Evolutionary conservation across 2,797 vertebrate genomes (phyloP).

Genomic region (Sarcophilus harrisii): DNA sequence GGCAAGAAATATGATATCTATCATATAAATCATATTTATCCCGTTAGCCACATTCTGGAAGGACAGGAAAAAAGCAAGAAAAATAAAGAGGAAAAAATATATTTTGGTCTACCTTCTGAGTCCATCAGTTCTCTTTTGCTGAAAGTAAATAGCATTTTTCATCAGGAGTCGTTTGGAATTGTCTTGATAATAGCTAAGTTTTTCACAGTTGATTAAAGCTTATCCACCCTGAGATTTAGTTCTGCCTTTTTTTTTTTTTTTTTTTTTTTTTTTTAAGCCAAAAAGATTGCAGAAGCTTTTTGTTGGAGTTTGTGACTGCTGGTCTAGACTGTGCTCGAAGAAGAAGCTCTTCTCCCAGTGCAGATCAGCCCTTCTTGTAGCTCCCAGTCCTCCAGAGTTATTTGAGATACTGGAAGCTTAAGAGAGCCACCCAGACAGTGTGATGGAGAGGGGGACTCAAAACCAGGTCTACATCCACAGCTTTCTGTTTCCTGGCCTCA

Average conservation of each 20-base stretch:
- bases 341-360: background rate
- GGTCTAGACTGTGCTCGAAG: background rate
- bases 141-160: background rate
- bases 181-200: background rate
- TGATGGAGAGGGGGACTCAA: background rate
- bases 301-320: conserved; percentile 10
- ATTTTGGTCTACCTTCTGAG: background rate
- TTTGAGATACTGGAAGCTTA: background rate
- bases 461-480: background rate
- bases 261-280: conserved; percentile 50
- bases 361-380: background rate
- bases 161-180: background rate
- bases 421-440: background rate
- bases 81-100: background rate
- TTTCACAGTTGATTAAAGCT: background rate
- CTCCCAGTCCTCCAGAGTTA: background rate
- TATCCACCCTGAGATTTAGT: conserved; percentile 26
- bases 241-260: conserved; percentile 39
- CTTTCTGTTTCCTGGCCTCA: background rate
- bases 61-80: too few relatives aligned
- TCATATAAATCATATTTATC: background rate
- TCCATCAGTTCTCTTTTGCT: background rate
- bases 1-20: background rate
- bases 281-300: conserved; percentile 24
- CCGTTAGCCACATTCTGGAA: background rate